Base-by-base conservation (phyloP, 2,888 invertebrate species). In the Polyommatus iphigenia region DNA sequence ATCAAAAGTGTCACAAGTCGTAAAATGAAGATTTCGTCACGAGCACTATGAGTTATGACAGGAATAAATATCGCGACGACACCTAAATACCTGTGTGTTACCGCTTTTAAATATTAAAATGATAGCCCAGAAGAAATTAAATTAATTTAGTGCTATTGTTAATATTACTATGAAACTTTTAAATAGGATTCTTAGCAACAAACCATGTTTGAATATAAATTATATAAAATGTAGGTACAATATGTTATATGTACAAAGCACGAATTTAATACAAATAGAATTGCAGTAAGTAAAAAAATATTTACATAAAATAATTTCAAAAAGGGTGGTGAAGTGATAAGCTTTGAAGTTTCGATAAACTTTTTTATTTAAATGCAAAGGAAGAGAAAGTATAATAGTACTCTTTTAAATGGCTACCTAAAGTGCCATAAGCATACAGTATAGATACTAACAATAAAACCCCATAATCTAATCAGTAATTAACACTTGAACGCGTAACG, bases 401-500 rank as follows among this genome's bases (percentile, higher is more conserved):
- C 41, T 8, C 46, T 46, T 32, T 3, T 32, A 0, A 32, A 32
- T 32, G 32, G 7, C 46, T 50, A 3, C 15, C 15, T 10, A 15
- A 50, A 15, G 50, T 3, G 32, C 3, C 50, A 10, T 57, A n/a
- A 57, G 18, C 7, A 57, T n/a, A n/a, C 57, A 57, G 15, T 50
- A n/a, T n/a, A 15, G 50, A 50, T 50, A 1, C 0, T 15, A 50
- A 50, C 50, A 54, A 54, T 18, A 54, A 18, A 62, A 18, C 54
- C 18, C 57, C 24, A 13, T 10, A 20, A n/a, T 78, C 79, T 82
- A 81, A 80, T 83, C 82, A 83, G 82, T 83, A 82, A 83, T 81
- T 80, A 82, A 78, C 80, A 81, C 81, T 82, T 79, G 81, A 80
- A 81, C 57, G 93, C 93, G 93, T 93, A 93, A 93, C 93, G 90